phyloP scores from a whole-genome alignment of 2,113 vertebrate species.

The Dinomys branickii region DNA sequence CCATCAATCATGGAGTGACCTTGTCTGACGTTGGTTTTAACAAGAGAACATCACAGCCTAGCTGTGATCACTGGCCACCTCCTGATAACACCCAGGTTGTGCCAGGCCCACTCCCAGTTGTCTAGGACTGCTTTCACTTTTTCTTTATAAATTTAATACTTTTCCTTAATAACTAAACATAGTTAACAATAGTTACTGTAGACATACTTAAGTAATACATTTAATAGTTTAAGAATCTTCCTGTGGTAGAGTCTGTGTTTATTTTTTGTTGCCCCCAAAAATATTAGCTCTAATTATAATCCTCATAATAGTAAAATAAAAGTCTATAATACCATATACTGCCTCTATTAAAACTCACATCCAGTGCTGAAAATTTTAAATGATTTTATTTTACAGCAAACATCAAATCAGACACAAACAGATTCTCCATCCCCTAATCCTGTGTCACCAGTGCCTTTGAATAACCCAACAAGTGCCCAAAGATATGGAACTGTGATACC shows the following conservation, averaged over 20 bases:
- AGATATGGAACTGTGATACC: constrained; percentile 89
- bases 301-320: constrained; percentile 54
- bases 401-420: constrained; percentile 84
- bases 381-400: constrained; percentile 83
- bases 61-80: background rate
- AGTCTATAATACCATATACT: background rate
- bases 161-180: constrained; percentile 44
- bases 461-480: constrained; percentile 79
- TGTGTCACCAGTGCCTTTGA: constrained; percentile 83
- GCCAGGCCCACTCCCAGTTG: background rate
- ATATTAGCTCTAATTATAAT: constrained; percentile 43
- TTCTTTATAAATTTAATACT: constrained; percentile 54
- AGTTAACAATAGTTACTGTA: constrained; percentile 18
- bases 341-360: background rate
- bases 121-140: constrained; percentile 19
- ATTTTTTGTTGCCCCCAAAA: constrained; percentile 31
- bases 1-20: background rate
- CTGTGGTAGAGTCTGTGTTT: background rate
- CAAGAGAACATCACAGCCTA: constrained; percentile 2
- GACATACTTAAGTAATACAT: background rate
- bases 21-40: constrained; percentile 27
- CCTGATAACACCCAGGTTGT: background rate
- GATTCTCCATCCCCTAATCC: constrained; percentile 85
- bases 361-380: constrained; percentile 69
- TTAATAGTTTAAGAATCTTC: constrained; percentile 26